Evolutionary conservation across 2,113 vertebrate species (phyloP), one percentile per base, ranked within the genome.

Genomic region (Xiphophorus maculatus): DNA sequence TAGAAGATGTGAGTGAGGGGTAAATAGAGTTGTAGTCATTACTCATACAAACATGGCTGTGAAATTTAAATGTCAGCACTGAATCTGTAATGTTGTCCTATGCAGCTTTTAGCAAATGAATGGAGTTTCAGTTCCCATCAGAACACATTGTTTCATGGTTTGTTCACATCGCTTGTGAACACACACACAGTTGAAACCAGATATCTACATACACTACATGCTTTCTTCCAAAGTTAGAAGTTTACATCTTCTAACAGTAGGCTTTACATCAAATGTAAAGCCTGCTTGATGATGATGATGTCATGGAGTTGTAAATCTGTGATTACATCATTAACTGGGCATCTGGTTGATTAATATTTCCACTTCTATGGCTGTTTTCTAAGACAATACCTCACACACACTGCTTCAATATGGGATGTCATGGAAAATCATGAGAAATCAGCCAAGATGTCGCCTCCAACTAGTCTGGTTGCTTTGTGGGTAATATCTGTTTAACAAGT

Each of bases 21-120:
- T 58, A 76, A 58, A 54, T 30, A 30, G 64, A 73, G 69, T 15
- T 61, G 33, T 33, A 79, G 62, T 28, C 37, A 67, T 67, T 71
- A 37, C 42, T 65, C 19, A n/a, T 64, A 71, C 42, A 69, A 66
- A 60, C 44, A 25, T 54, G n/a, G 63, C 37, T 48, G 65, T 32
- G 35, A 32, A 29, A 61, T 71, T 37, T 71, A 60, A 77, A 77
- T 66, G 51, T 71, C 51, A 37, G 22, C 35, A 37, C 9, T 29
- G 48, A 66, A 69, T 69, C 51, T 29, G 13, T 69, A 51, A 69
- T 69, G 64, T 29, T 15, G 32, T 74, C 60, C 70, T 14, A 1
- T 74, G 30, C 30, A 66, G 72, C 30, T 30, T 69, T 65, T 19
- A 40, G 58, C 51, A 51, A 63, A 54, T 30, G 29, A 7, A 66